Base-by-base conservation (phyloP, 2,888 invertebrate species). In the Micoletzkya japonica region DNA sequence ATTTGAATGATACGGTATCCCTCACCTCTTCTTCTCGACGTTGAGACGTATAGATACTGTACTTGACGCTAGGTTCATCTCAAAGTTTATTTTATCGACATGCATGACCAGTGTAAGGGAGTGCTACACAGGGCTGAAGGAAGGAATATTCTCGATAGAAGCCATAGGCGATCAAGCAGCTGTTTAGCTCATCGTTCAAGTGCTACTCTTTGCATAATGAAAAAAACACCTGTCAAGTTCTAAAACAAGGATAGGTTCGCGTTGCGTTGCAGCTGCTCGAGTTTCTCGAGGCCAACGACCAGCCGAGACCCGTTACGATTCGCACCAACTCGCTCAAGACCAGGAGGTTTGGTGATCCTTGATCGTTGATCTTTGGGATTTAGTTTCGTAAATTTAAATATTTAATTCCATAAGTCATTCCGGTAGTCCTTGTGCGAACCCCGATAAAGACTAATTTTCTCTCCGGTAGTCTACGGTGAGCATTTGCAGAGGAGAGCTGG, bases 261-360 rank as follows among this genome's bases (percentile, higher is more conserved):
- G n/a, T 44, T 59, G 28, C n/a, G 28, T 70, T 76, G 56, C 74
- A 88, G 87, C 88, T 97, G 24, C 89, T 95, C 76, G 95, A 97
- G 86, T 95, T 94, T 87, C 88, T 99, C 69, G 98, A 99, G 88
- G 92, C 97, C 0, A 95, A 94, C 86, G 97, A 99, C 89, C 91
- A 92, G 7, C 91, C 93, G 71, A 90, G 98, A 72, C 98, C 98
- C 0, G 89, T 97, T 36, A 98, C 97, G 0, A 93, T 99, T 74
- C 90, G 98, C 72, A 93, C 95, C 0, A 98, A 99, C 86, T 94
- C 93, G 69, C 88, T 99, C 49, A 98, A 96, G 80, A 89, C 89
- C 1, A 82, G 97, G 68, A 72, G 78, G 77, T 76, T 54, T 77
- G 49, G 7, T 26, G 14, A 24, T 58, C 39, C 7, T 36, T 17